Percentiles rank a stretch among this genome's conserved stretches.
Evolutionary conservation across 2,113 vertebrate species (phyloP).

Genomic region (Tor tambroides): DNA sequence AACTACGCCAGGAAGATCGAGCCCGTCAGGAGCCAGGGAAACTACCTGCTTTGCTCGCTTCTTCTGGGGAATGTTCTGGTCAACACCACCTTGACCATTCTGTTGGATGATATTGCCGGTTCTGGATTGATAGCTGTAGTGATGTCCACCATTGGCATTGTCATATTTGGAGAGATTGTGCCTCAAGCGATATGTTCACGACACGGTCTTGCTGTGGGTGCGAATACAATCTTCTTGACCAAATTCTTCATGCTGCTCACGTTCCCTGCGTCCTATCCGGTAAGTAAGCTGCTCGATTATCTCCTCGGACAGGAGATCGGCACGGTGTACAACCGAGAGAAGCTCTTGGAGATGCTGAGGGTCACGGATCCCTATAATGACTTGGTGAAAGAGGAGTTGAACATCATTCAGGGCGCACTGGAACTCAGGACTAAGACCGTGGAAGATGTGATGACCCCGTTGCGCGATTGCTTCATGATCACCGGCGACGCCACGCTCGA

Average conservation of each 20-base stretch:
- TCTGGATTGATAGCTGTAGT: conserved; percentile 96
- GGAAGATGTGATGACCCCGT: conserved; percentile 97
- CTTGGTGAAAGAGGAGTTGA: conserved; percentile 97
- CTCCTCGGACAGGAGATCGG: conserved; percentile 98
- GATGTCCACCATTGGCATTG: conserved; percentile 97
- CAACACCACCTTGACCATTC: conserved; percentile 97
- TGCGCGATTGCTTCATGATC: conserved; percentile 98
- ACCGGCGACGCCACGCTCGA: conserved; percentile 90
- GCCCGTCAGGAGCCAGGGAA: conserved; percentile 95
- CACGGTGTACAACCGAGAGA: conserved; percentile 98
- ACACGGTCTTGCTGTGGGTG: conserved; percentile 95
- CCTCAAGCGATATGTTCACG: conserved; percentile 98
- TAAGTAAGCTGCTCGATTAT: conserved; percentile 97
- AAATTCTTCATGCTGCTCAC: conserved; percentile 99
- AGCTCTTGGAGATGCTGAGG: conserved; percentile 97
- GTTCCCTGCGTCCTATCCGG: conserved; percentile 96
- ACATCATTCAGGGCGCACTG: conserved; percentile 98
- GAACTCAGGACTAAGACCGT: conserved; percentile 98
- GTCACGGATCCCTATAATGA: conserved; percentile 99
- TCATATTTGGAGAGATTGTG: conserved; percentile 98
- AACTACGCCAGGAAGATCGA: conserved; percentile 97
- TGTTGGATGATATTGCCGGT: conserved; percentile 96
- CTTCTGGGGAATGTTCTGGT: conserved; percentile 96
- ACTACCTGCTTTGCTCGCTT: conserved; percentile 97
- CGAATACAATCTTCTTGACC: conserved; percentile 98